A percentile compares a stretch with the other conserved stretches of the same genome.
Evolutionary conservation across 1,140 invertebrate genomes (phyloP).

Genomic region (Ostrea edulis): DNA sequence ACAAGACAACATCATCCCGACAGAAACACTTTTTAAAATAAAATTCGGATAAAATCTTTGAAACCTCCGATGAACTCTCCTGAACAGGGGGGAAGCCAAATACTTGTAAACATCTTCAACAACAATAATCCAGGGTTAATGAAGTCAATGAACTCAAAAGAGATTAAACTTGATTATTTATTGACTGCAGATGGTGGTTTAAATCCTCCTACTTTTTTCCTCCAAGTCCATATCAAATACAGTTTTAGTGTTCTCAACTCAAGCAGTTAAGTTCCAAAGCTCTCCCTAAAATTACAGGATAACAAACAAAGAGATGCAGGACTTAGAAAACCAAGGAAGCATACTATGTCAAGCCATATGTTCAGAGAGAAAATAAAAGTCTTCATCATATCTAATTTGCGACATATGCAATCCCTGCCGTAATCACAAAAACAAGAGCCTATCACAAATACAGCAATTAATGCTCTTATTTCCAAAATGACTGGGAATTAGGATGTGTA

Average conservation of each 20-base stretch:
- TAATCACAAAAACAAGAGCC: background rate
- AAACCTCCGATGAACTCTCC: background rate
- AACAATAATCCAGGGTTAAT: background rate
- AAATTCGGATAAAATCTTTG: background rate
- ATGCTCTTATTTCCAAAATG: constrained; percentile 20
- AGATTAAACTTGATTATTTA: constrained; percentile 23
- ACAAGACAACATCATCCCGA: background rate
- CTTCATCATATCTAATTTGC: background rate
- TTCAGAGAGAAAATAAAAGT: constrained; percentile 1
- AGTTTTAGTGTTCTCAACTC: background rate
- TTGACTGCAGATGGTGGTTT: constrained; percentile 21
- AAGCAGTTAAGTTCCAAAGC: background rate
- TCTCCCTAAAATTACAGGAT: background rate
- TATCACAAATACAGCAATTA: background rate
- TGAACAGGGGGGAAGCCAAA: background rate
- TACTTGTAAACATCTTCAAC: constrained; percentile 13
- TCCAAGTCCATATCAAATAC: background rate
- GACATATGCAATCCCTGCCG: background rate
- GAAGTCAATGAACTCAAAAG: constrained; percentile 12
- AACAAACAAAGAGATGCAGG: constrained; percentile 3
- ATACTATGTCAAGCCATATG: constrained; percentile 5
- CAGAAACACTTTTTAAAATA: background rate
- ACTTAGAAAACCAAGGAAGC: background rate
- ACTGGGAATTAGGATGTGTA: background rate
- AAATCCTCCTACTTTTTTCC: background rate